A percentile compares a stretch with the other conserved stretches of the same genome.
phyloP scores from a whole-genome alignment of 2,888 invertebrate species.

The Tipula lateralis region DNA sequence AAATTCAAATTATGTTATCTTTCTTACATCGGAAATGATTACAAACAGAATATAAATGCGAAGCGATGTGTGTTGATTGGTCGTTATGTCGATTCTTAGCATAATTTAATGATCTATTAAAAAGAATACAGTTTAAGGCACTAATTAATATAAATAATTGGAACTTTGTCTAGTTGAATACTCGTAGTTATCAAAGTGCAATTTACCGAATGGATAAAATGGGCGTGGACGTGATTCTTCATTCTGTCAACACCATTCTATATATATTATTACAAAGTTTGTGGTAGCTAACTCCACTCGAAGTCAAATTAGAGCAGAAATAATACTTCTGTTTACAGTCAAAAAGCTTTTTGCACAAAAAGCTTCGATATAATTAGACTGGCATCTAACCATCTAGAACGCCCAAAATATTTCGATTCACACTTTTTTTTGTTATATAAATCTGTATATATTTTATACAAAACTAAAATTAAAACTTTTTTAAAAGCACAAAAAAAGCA shows the following conservation, averaged over 20 bases:
- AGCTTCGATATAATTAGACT: background rate
- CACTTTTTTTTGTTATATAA: background rate
- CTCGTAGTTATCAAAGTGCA: background rate
- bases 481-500: background rate
- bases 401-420: background rate
- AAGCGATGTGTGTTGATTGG: background rate
- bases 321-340: too few relatives aligned
- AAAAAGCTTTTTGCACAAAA: background rate
- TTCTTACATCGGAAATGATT: background rate
- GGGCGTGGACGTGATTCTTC: background rate
- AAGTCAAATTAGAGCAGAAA: too few relatives aligned
- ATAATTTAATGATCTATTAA: background rate
- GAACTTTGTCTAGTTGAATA: background rate
- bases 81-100: background rate
- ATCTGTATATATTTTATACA: background rate
- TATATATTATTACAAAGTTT: too few relatives aligned
- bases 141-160: background rate
- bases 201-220: background rate
- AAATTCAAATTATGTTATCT: background rate
- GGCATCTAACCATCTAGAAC: background rate
- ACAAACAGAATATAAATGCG: background rate
- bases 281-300: too few relatives aligned
- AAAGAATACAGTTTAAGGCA: background rate
- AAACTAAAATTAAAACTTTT: background rate
- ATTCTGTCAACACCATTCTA: background rate